Evolutionary conservation across 2,113 vertebrate genomes (phyloP), one percentile per base, ranked within the genome.

Genomic region (Bubalus kerabau): DNA sequence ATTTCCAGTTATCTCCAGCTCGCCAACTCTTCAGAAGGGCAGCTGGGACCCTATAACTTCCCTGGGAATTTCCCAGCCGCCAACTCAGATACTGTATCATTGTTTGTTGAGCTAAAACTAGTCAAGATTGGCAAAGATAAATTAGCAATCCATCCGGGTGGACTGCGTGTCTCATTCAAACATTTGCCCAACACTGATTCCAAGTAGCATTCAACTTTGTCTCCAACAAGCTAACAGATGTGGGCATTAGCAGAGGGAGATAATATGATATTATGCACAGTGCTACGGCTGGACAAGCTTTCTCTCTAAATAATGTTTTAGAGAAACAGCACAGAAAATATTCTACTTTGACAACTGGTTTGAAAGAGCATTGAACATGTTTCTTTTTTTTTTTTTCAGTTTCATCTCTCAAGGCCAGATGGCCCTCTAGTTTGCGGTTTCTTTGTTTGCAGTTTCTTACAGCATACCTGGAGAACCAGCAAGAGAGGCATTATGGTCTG

Each of bases 281-380:
- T 57, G 46, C 94, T 71, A 57, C 94, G 26, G 23, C 48, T 54
- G 81, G 90, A 84, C 81, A 94, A 93, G 60, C 96, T 97, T 98
- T 96, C 88, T 97, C 71, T 83, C 78, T 97, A 97, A 98, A 98
- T 98, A 98, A 98, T 97, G 78, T 87, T 98, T 98, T 96, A 94
- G 81, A 97, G 92, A 91, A 98, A 95, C 67, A 97, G 67, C 59
- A 71, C 98, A 97, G 96, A 98, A 98, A 98, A 96, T 90, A 97
- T 98, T 98, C 94, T 97, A 94, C 80, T 87, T 96, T 98, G 90
- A 98, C 96, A 98, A 93, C 93, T 0, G 62, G 95, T 74, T 97
- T 97, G 94, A 92, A 76, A 92, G 71, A 96, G 97, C 19, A 95
- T 76, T 8, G 81, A 97, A 90, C 24, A 26, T 74, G 90, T 97